Evolutionary conservation across 2,113 vertebrate species (phyloP).

Genomic region (Melospiza georgiana): DNA sequence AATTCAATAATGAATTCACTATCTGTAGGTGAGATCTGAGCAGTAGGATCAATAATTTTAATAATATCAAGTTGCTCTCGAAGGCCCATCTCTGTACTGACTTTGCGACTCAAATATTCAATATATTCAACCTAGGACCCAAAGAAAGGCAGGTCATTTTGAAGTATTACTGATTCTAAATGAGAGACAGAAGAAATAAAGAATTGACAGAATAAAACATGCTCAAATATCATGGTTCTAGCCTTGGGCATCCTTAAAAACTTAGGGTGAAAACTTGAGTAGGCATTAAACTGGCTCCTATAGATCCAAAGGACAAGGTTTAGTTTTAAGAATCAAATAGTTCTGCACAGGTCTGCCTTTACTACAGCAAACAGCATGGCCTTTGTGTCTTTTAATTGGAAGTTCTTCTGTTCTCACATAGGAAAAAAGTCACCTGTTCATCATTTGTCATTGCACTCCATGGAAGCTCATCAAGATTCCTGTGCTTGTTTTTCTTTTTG

Average conservation of each 20-base stretch:
- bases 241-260: neutral
- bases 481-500: slow-evolving; percentile 92
- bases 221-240: neutral
- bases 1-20: slow-evolving; percentile 99
- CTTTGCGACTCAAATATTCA: slow-evolving; percentile 96
- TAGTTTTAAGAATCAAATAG: neutral
- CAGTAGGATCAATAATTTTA: slow-evolving; percentile 97
- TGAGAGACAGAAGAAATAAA: neutral
- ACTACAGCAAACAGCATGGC: neutral
- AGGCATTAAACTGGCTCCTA: neutral
- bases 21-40: slow-evolving; percentile 97
- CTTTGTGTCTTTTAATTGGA: neutral
- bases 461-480: slow-evolving; percentile 94
- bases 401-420: neutral
- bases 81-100: slow-evolving; percentile 98
- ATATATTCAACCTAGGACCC: slow-evolving; percentile 94
- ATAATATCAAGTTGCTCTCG: slow-evolving; percentile 99
- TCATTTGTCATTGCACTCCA: slow-evolving; percentile 99
- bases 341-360: neutral
- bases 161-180: neutral
- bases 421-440: slow-evolving; percentile 83
- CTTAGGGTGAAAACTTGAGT: neutral
- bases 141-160: slow-evolving; percentile 31
- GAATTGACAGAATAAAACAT: neutral
- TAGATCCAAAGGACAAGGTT: neutral